Percentiles rank a stretch among this genome's conserved stretches.
phyloP scores from a whole-genome alignment of 2,797 vertebrate genomes.

The Pantherophis alleghaniensis region DNA sequence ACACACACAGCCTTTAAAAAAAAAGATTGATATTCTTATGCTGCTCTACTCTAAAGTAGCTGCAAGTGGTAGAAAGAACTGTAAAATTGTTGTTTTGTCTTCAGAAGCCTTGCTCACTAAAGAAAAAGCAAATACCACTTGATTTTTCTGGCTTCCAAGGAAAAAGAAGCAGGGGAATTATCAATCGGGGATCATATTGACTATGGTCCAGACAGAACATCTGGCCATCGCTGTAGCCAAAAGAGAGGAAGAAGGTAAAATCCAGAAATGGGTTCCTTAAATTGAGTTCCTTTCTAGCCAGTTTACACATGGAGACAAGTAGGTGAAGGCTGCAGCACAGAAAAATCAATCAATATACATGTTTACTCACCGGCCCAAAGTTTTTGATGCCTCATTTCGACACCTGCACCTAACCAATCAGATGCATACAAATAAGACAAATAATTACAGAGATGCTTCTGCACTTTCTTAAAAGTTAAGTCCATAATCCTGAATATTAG shows the following conservation, averaged over 20 bases:
- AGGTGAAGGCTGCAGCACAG: not conserved
- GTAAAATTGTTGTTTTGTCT: not conserved
- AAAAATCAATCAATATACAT: not conserved
- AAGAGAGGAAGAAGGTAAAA: not conserved
- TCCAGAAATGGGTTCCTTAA: not conserved
- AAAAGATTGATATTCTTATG: not conserved
- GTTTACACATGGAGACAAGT: not conserved
- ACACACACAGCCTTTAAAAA: not conserved
- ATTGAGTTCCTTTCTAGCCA: not conserved
- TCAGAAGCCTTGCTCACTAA: not conserved
- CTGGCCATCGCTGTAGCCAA: not conserved
- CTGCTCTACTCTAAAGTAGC: not conserved
- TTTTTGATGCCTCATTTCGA: constrained; percentile 17
- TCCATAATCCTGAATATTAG: not conserved
- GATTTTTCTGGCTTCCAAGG: not conserved
- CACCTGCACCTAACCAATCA: not conserved
- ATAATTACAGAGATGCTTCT: not conserved
- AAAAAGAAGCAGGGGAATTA: not conserved
- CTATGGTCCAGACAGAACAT: not conserved
- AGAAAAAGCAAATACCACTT: not conserved
- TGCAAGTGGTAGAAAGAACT: not conserved
- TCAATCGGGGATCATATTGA: not conserved
- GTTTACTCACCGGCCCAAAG: constrained; percentile 32
- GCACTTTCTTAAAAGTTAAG: not conserved
- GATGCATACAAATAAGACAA: not conserved